phyloP scores from a whole-genome alignment of 2,113 vertebrate genomes.

The Heteronetta atricapilla region DNA sequence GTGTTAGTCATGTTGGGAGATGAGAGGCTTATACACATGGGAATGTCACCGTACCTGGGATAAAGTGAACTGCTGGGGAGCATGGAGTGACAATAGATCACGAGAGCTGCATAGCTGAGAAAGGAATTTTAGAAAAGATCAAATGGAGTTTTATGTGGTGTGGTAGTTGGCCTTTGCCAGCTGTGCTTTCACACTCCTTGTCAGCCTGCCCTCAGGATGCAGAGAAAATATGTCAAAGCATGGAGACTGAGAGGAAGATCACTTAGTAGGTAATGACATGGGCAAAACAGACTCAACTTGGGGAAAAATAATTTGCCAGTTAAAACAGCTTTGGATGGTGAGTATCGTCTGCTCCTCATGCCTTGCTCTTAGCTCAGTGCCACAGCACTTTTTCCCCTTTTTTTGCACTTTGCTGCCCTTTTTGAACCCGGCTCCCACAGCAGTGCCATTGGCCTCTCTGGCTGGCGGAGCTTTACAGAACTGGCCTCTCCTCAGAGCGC shows the following conservation, averaged over 20 bases:
- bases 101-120: not conserved
- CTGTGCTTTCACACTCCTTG: not conserved
- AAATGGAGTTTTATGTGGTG: not conserved
- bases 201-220: not conserved
- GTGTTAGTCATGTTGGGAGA: not conserved
- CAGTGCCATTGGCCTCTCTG: not conserved
- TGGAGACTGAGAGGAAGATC: not conserved
- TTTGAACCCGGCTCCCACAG: not conserved
- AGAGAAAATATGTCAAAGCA: not conserved
- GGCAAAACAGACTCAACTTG: not conserved
- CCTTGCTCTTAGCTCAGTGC: not conserved
- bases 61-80: not conserved
- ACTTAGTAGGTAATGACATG: rapidly evolving
- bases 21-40: not conserved
- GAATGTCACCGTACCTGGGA: not conserved
- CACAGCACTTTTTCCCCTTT: not conserved
- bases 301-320: not conserved
- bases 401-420: not conserved
- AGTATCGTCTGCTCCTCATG: not conserved
- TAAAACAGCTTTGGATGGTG: not conserved
- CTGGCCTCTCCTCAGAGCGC: not conserved
- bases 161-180: not conserved
- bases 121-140: not conserved
- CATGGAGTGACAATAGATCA: not conserved
- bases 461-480: not conserved